A percentile compares a stretch with the other conserved stretches of the same genome.
Evolutionary conservation across 2,888 invertebrate genomes (phyloP).

Genomic region (Marasmarcha lunaedactyla): DNA sequence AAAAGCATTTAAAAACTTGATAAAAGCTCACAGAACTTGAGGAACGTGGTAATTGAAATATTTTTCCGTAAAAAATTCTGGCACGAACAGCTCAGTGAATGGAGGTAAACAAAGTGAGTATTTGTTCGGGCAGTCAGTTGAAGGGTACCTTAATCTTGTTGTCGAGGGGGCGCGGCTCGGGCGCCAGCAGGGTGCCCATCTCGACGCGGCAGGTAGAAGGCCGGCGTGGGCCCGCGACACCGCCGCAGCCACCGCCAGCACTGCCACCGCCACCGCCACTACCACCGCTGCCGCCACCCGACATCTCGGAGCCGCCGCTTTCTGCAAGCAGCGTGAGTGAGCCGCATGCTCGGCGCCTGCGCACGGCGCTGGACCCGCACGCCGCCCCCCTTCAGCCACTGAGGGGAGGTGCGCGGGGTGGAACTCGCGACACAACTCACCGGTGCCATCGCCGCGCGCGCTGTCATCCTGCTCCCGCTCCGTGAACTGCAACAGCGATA

Average conservation of each 20-base stretch:
- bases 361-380: conserved; percentile 8
- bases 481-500: conserved; percentile 51
- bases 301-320: conserved; percentile 54
- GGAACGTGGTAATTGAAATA: too few species aligned
- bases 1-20: too few species aligned
- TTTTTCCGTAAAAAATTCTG: too few species aligned
- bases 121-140: too few species aligned
- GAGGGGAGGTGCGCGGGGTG: conserved; percentile 18
- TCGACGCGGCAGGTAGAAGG: conserved; percentile 69
- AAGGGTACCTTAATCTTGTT: conserved; percentile 81
- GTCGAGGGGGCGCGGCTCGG: conserved; percentile 76
- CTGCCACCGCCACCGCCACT: conserved; percentile 16
- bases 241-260: conserved; percentile 20
- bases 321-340: conserved; percentile 35
- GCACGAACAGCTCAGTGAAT: too few species aligned
- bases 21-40: too few species aligned
- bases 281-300: conserved; percentile 26
- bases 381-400: conserved; percentile 13
- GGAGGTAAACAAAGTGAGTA: too few species aligned
- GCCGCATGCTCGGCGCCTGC: conserved; percentile 26
- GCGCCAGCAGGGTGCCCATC: conserved; percentile 73
- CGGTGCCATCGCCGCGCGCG: conserved; percentile 50
- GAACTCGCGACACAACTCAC: conserved; percentile 19
- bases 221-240: conserved; percentile 29
- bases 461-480: conserved; percentile 51